Conservation (phyloP, 2,113 vertebrate species). For the Nicator chloris region DNA sequence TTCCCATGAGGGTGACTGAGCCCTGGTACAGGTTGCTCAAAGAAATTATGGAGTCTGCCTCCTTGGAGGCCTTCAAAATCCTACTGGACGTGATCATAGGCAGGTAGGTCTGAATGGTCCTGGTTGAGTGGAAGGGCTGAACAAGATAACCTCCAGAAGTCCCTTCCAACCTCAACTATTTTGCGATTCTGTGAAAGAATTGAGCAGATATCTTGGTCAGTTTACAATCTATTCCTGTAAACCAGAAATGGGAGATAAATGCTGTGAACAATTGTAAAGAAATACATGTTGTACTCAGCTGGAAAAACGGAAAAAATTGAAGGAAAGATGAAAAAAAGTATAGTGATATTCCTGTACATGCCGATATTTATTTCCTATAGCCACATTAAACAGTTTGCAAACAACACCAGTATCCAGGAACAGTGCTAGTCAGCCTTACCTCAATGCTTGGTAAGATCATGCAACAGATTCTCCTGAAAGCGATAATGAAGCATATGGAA, state of each 20-base stretch:
- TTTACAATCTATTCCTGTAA: neutral
- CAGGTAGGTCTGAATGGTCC: neutral
- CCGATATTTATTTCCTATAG: neutral
- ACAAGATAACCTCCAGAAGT: neutral
- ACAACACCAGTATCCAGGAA: neutral
- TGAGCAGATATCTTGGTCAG: neutral
- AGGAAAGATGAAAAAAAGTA: neutral
- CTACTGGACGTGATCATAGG: fast-evolving
- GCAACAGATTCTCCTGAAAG: neutral
- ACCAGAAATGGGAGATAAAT: neutral
- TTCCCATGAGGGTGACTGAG: neutral
- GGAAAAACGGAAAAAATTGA: neutral
- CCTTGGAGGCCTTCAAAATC: neutral
- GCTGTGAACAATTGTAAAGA: neutral
- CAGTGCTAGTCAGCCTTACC: neutral
- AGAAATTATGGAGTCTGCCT: neutral
- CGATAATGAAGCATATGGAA: neutral
- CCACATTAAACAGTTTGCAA: neutral
- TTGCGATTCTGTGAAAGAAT: neutral
- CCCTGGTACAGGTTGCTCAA: neutral
- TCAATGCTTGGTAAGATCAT: neutral
- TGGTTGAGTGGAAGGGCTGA: neutral
- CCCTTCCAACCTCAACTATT: neutral
- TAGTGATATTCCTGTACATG: neutral
- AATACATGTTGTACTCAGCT: neutral